A percentile compares a stretch with the other conserved stretches of the same genome.
These are phyloP conservation scores for Trachemys scripta DNA, from an alignment of 2,113 vertebrate species.

Conservation along the genomic window DNA sequence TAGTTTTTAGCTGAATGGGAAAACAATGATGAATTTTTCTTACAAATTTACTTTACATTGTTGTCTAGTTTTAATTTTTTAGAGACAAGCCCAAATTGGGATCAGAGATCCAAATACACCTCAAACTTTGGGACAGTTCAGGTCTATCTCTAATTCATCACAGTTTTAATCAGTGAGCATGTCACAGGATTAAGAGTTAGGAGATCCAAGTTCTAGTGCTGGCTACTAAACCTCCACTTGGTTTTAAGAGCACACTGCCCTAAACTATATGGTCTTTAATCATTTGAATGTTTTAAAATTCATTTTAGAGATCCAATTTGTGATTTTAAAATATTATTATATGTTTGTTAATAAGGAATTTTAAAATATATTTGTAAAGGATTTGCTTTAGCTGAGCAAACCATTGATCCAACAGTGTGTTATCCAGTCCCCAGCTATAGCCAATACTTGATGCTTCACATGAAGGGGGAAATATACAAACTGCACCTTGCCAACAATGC, in stretches of 20 bases:
- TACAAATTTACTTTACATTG: neutral
- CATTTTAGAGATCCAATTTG: neutral
- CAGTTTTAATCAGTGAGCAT: neutral
- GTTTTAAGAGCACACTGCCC: neutral
- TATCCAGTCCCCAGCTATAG: too few relatives aligned
- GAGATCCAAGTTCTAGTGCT: neutral
- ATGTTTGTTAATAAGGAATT: neutral
- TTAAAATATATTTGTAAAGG: neutral
- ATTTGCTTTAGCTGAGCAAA: neutral
- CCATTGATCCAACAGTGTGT: neutral
- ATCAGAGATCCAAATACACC: neutral
- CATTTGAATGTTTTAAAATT: neutral
- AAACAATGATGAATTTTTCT: neutral
- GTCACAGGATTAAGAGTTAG: neutral
- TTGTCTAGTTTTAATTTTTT: neutral
- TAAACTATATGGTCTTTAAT: neutral
- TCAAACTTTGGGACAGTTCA: neutral
- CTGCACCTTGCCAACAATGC: neutral
- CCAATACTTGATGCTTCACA: neutral
- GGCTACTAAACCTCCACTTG: neutral
- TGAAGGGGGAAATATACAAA: neutral
- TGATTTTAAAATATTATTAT: neutral
- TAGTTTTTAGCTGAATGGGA: constrained; percentile 22
- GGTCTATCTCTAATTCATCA: neutral
- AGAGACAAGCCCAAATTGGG: neutral